Evolutionary conservation across 2,797 vertebrate species (phyloP).

Genomic region (Pseudochirops corinnae): DNA sequence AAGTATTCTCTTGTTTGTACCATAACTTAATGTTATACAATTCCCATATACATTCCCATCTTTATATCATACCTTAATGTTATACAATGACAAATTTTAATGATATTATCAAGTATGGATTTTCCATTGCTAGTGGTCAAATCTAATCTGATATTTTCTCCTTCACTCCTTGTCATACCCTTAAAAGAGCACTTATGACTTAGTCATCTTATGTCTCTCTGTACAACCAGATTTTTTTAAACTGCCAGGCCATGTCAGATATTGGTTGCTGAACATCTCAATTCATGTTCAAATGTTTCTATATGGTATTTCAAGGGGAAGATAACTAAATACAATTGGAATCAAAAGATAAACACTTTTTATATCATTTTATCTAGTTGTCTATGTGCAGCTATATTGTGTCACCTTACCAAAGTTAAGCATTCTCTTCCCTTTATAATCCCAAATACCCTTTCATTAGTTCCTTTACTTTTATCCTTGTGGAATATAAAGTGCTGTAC

Average conservation of each 20-base stretch:
- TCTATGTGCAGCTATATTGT: not conserved
- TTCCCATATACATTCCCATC: not conserved
- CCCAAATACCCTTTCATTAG: not conserved
- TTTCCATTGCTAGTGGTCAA: not conserved
- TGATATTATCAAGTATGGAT: not conserved
- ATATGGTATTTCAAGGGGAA: not conserved
- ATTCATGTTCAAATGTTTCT: not conserved
- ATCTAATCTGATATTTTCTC: not conserved
- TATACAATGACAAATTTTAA: slow-evolving; percentile 1
- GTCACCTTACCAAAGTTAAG: not conserved
- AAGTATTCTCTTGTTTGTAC: not conserved
- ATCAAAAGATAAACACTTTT: not conserved
- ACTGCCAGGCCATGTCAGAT: not conserved
- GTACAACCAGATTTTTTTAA: not conserved
- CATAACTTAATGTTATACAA: not conserved
- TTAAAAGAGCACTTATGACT: not conserved
- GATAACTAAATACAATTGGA: not conserved
- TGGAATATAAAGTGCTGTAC: not conserved
- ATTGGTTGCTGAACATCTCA: not conserved
- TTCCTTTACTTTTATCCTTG: not conserved
- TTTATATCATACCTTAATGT: not conserved
- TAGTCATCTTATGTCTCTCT: not conserved
- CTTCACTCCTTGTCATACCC: not conserved
- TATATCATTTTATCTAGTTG: not conserved
- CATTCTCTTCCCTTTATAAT: not conserved